A percentile compares a stretch with the other conserved stretches of the same genome.
phyloP scores from a whole-genome alignment of 2,113 vertebrate genomes.

The Scalopus aquaticus region DNA sequence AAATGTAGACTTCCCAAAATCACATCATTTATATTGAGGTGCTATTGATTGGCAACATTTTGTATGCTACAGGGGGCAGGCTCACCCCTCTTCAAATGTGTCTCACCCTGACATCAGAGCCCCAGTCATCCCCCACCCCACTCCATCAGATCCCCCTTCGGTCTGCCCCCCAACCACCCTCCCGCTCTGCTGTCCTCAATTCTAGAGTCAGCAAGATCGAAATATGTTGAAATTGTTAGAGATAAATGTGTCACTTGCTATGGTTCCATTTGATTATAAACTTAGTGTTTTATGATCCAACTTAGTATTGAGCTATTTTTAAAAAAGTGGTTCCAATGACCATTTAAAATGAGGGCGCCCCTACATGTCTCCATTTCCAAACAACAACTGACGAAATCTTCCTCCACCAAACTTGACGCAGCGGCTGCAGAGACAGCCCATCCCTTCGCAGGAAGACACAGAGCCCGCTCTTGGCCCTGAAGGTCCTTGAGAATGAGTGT shows the following conservation, averaged over 20 bases:
- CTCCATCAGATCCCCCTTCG: too few relatives aligned
- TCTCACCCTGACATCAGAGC: too few relatives aligned
- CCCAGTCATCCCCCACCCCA: too few relatives aligned
- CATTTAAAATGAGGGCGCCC: not conserved
- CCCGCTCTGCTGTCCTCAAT: too few relatives aligned
- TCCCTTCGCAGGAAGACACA: not conserved
- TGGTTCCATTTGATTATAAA: not conserved
- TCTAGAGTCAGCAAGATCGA: too few relatives aligned
- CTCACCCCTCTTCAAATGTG: too few relatives aligned
- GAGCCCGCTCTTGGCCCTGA: not conserved
- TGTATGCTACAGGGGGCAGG: too few relatives aligned
- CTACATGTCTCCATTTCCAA: not conserved
- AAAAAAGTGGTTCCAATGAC: too few relatives aligned
- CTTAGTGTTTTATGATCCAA: not conserved
- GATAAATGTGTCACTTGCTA: not conserved
- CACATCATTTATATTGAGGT: too few relatives aligned
- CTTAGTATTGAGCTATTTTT: not conserved
- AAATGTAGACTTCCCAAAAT: not conserved
- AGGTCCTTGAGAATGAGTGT: too few relatives aligned
- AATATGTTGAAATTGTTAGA: not conserved
- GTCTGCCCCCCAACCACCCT: too few relatives aligned
- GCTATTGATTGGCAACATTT: too few relatives aligned
- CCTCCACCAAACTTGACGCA: not conserved
- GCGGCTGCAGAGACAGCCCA: not conserved
- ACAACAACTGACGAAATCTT: not conserved